phyloP scores from a whole-genome alignment of 2,113 vertebrate genomes.

The Pelodiscus sinensis region DNA sequence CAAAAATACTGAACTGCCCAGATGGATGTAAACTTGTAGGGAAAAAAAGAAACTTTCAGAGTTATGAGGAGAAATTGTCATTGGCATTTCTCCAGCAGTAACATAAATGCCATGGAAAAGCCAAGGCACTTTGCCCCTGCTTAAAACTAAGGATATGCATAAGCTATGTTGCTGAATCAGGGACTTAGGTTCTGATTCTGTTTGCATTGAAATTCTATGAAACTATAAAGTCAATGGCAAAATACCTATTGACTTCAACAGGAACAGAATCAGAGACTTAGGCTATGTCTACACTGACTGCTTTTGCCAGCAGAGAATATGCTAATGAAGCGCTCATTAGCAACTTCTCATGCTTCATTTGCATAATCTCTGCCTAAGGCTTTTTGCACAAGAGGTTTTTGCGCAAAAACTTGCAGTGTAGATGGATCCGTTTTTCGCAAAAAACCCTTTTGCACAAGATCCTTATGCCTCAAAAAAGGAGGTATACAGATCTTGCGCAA shows the following conservation, averaged over 20 bases:
- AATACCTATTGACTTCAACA: background rate
- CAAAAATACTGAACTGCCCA: conserved; percentile 39
- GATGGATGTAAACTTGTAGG: conserved; percentile 36
- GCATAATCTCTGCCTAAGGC: too few species aligned
- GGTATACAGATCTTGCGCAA: too few species aligned
- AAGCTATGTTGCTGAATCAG: background rate
- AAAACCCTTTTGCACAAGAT: too few species aligned
- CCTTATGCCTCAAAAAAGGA: too few species aligned
- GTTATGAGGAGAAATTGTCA: conserved; percentile 60
- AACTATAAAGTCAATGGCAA: background rate
- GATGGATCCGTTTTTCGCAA: too few species aligned
- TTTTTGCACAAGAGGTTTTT: too few species aligned
- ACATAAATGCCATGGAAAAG: conserved; percentile 49
- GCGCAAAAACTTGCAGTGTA: too few species aligned
- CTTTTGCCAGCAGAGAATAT: too few species aligned
- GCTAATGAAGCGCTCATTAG: too few species aligned
- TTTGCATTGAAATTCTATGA: background rate
- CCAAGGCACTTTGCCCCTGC: conserved; percentile 3
- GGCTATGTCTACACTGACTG: too few species aligned
- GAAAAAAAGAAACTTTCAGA: conserved; percentile 24
- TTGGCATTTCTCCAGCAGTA: conserved; percentile 25
- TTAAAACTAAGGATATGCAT: background rate
- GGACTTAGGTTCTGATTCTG: background rate
- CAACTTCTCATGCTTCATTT: too few species aligned
- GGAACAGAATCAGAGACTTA: background rate